phyloP scores from a whole-genome alignment of 2,888 invertebrate species.

The Leucozona laternaria region DNA sequence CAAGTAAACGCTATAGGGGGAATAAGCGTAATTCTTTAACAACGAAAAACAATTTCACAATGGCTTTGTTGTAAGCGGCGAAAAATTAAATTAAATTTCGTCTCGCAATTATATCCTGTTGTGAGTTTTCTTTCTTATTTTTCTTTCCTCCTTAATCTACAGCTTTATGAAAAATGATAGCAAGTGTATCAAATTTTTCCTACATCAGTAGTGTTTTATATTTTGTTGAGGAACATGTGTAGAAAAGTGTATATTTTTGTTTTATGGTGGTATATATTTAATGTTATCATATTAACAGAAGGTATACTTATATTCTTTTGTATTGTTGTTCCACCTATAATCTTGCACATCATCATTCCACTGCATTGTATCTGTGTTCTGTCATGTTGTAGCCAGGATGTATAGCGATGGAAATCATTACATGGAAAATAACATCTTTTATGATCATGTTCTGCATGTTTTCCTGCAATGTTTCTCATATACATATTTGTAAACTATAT shows the following conservation, averaged over 20 bases:
- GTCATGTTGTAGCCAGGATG: constrained; percentile 48
- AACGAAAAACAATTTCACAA: not conserved
- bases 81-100: not conserved
- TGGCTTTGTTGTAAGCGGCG: not conserved
- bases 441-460: constrained; percentile 69
- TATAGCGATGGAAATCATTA: constrained; percentile 72
- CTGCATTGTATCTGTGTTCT: constrained; percentile 15
- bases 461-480: constrained; percentile 50
- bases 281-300: not conserved
- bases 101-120: not conserved
- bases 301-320: not conserved
- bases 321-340: not conserved
- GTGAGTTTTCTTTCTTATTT: not conserved
- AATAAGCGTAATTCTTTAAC: not conserved
- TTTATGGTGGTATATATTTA: not conserved
- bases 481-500: constrained; percentile 14
- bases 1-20: not conserved
- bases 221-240: not conserved
- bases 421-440: constrained; percentile 75
- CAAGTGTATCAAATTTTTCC: not conserved
- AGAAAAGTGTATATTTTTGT: not conserved
- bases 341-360: not conserved
- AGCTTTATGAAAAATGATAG: not conserved
- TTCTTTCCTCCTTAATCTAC: not conserved
- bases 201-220: not conserved